Evolutionary conservation across 1,140 invertebrate species (phyloP), one percentile per base, ranked within the genome.

Genomic region (Drosophila pandora): DNA sequence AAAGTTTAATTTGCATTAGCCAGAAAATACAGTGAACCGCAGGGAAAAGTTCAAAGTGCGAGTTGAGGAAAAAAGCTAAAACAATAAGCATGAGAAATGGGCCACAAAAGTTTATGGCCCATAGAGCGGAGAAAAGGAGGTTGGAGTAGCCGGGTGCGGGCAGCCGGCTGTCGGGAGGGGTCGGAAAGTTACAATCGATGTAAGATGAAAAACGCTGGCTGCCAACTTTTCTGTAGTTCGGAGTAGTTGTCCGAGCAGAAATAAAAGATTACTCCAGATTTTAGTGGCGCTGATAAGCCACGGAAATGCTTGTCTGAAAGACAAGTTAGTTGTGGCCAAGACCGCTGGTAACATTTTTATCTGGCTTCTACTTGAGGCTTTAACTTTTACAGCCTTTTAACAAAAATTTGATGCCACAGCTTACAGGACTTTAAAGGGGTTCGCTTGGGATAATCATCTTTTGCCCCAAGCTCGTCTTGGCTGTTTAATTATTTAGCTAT

Each of bases 1-100:
- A 61, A 88, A 87, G 65, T 87, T 76, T 68, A 63, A 87, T 88
- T 87, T 79, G 54, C 65, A 72, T 88, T 75, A 67, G 53, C 52
- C 68, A 39, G 37, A 71, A 70, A 71, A 60, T 54, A 69, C 13
- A 52, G 63, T 25, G 8, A 49, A 49, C 70, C 60, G n/a, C 53
- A 59, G 61, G 34, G 32, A 75, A 59, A 68, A 70, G 32, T 68
- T 39, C 34, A 47, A 74, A 65, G 22, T 30, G 32, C 28, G 34
- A 58, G 10, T 12, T 8, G n/a, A n/a, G 4, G 39, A 21, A 43
- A 52, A 62, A 45, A 41, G 22, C 64, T 45, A 77, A 67, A 73
- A 77, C 65, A 79, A 78, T 68, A 68, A 76, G 56, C 53, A 61
- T 72, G 55, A 76, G 74, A 70, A 76, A 77, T 72, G 58, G 49